phyloP scores from a whole-genome alignment of 2,113 vertebrate species.

The Phrynocephalus versicolor region DNA sequence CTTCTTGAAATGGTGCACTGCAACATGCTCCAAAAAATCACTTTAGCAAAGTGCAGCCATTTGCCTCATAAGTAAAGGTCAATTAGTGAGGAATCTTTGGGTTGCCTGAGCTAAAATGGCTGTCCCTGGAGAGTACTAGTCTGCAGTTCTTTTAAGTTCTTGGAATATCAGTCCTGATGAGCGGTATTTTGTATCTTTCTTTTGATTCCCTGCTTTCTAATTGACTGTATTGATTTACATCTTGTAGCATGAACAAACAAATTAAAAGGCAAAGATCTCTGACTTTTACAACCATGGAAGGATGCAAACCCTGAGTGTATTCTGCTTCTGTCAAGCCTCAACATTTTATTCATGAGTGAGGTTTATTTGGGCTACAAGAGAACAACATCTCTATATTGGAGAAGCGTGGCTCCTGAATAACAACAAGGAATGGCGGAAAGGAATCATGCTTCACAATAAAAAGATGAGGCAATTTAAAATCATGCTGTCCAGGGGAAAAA shows the following conservation, averaged over 20 bases:
- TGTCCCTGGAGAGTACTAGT: conserved; percentile 18
- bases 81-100: background rate
- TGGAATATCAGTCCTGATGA: background rate
- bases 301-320: background rate
- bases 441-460: background rate
- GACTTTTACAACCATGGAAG: background rate
- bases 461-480: background rate
- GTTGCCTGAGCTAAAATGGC: conserved; percentile 7
- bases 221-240: background rate
- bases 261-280: conserved; percentile 9
- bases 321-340: background rate
- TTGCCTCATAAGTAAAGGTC: conserved; percentile 9
- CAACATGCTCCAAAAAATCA: background rate
- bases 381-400: background rate
- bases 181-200: background rate
- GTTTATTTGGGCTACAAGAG: fast-evolving
- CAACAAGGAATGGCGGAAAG: conserved; percentile 7
- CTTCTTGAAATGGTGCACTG: conserved; percentile 1
- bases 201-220: conserved; percentile 22
- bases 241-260: background rate
- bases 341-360: background rate
- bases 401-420: background rate
- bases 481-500: background rate
- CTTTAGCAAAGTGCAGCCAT: conserved; percentile 21
- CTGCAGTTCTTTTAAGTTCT: conserved; percentile 15